Conservation (phyloP, 2,888 invertebrate genomes). For the Drosophila austrosaltans region DNA sequence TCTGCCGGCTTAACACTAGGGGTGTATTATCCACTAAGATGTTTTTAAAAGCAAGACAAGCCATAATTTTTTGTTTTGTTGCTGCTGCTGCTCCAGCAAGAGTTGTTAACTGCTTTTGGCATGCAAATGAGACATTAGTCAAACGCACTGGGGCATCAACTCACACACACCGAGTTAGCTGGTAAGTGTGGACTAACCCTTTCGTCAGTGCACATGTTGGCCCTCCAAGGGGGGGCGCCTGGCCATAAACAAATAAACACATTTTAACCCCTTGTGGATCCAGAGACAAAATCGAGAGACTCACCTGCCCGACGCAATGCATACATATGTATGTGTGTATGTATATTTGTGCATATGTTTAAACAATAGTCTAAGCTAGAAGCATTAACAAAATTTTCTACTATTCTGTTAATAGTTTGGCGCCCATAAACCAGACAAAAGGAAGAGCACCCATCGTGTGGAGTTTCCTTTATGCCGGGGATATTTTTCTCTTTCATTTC, state of each 20-base stretch:
- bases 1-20: conserved; percentile 75
- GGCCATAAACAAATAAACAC: conserved; percentile 79
- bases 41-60: conserved; percentile 79
- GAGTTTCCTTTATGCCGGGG: background rate
- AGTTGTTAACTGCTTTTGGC: conserved; percentile 80
- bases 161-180: conserved; percentile 20
- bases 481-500: conserved; percentile 14
- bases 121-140: conserved; percentile 80
- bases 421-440: conserved; percentile 52
- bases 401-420: conserved; percentile 76
- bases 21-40: conserved; percentile 78
- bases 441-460: conserved; percentile 22
- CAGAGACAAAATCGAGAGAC: background rate
- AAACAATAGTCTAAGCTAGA: conserved; percentile 48
- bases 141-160: conserved; percentile 73
- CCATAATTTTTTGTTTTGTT: conserved; percentile 62
- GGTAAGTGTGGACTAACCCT: conserved; percentile 25
- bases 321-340: no score
- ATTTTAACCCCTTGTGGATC: conserved; percentile 73
- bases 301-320: conserved; percentile 64
- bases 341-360: conserved; percentile 47
- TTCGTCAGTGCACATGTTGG: conserved; percentile 19
- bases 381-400: conserved; percentile 80
- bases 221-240: conserved; percentile 56
- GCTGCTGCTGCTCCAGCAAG: conserved; percentile 39